Conservation (phyloP, 2,113 vertebrate species). For the Tragelaphus buxtoni region DNA sequence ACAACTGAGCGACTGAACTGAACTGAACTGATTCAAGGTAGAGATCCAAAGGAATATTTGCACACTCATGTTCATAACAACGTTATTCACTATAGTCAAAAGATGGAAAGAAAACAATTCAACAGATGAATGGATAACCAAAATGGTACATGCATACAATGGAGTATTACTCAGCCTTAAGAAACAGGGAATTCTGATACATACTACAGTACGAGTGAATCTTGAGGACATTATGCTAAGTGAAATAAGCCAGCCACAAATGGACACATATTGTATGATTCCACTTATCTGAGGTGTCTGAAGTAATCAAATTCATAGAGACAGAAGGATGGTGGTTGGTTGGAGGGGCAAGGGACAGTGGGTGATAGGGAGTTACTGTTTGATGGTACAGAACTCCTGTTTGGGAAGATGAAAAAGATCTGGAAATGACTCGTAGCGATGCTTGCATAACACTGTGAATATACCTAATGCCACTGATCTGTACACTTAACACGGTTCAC, state of each 20-base stretch:
- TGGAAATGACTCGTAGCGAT: background rate
- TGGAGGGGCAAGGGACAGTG: background rate
- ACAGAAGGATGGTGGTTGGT: background rate
- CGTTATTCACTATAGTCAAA: background rate
- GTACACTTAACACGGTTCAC: background rate
- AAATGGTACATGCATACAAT: background rate
- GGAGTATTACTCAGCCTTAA: background rate
- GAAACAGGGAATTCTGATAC: background rate
- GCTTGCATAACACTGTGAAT: background rate
- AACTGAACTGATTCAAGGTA: background rate
- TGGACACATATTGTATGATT: background rate
- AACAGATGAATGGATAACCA: background rate
- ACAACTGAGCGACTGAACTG: fast-evolving
- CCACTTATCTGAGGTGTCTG: background rate
- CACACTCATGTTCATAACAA: background rate
- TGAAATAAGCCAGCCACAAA: background rate
- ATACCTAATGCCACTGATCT: background rate
- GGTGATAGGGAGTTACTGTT: background rate
- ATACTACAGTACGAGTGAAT: background rate
- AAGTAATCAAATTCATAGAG: background rate
- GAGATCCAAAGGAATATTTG: background rate
- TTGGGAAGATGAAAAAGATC: background rate
- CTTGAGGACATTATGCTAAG: background rate
- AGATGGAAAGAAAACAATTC: background rate
- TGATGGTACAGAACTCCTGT: background rate